Base-by-base conservation (phyloP, 64 coral and sea anemone species). In the Pocillopora verrucosa region DNA sequence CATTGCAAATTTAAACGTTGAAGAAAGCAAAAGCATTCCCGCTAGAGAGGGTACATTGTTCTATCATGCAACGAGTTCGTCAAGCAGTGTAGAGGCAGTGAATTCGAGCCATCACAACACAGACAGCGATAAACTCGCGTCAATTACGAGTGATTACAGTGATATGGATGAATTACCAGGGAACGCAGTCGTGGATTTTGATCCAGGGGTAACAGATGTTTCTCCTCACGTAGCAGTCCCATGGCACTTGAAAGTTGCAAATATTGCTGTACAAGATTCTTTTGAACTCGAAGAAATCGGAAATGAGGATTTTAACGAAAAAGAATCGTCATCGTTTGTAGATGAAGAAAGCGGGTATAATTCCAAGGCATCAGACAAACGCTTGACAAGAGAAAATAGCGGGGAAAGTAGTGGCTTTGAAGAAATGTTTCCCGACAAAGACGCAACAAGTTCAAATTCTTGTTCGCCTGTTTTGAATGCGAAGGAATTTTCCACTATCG, bases 381-480 rank as follows among this genome's bases (percentile, higher is more conserved):
- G 65, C 15, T 67, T 96, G 9, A 90, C 60, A 16, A 62, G 94
- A 58, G 91, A 90, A 36, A 84, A 92, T n/a, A 96, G 94, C 36
- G 94, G 87, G 58, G 90, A 89, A 61, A 92, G 94, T 15, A 96
- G 94, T 24, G 94, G 94, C 19, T 96, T 96, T 89, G 94, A 92
- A 80, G 94, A 96, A 79, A 91, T 84, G 72, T n/a, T 56, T 12
- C 79, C 36, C 3, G 80, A 88, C 59, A 88, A 91, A 76, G 80
- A 91, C 26, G 30, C 73, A 19, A 13, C 61, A 17, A 84, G 59
- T 63, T 16, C 79, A 85, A 85, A 26, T 56, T 64, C 80, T 16
- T 56, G 7, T 72, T 72, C 82, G 10, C 82, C 82, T 1, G 25
- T 65, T 41, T 37, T 57, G n/a, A 85, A 38, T 25, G 16, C 37